Conservation (phyloP, 2,797 vertebrate species). For the Epinephelus malabaricus region DNA sequence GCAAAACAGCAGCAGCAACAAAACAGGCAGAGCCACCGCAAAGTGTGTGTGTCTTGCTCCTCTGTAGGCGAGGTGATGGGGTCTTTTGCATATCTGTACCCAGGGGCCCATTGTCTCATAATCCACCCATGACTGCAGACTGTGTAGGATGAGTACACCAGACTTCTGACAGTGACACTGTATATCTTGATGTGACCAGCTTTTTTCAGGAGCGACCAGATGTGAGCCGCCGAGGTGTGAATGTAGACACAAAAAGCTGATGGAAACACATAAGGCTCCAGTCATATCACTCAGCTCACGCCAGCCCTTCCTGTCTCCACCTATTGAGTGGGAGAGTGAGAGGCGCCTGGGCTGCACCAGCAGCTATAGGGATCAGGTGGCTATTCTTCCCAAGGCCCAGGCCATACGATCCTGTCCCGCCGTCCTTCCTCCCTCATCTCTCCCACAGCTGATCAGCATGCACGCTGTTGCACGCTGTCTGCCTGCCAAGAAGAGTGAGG, state of each 20-base stretch:
- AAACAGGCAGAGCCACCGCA: too few relatives aligned
- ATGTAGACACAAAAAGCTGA: conserved; percentile 41
- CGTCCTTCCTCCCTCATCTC: conserved; percentile 76
- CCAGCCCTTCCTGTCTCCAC: conserved; percentile 73
- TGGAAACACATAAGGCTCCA: conserved; percentile 39
- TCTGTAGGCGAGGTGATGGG: too few relatives aligned
- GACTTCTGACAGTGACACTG: conserved; percentile 12
- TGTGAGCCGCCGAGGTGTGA: conserved; percentile 35
- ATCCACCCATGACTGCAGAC: not conserved
- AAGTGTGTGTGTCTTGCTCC: too few relatives aligned
- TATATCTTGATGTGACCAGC: not conserved
- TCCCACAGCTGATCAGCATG: conserved; percentile 72
- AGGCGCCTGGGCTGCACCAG: conserved; percentile 81
- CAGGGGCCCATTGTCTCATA: too few relatives aligned
- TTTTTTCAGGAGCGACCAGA: conserved; percentile 10
- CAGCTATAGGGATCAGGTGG: conserved; percentile 84
- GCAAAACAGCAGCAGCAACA: too few relatives aligned
- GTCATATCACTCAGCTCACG: conserved; percentile 56
- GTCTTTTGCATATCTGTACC: too few relatives aligned
- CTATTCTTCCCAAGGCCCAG: conserved; percentile 71
- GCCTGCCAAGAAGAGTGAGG: conserved; percentile 76
- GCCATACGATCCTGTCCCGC: conserved; percentile 83
- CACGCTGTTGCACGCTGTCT: conserved; percentile 43
- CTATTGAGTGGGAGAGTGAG: conserved; percentile 78
- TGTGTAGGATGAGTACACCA: not conserved